Evolutionary conservation across 2,888 invertebrate species (phyloP), one percentile per base, ranked within the genome.

Genomic region (Nomada goodeniana): DNA sequence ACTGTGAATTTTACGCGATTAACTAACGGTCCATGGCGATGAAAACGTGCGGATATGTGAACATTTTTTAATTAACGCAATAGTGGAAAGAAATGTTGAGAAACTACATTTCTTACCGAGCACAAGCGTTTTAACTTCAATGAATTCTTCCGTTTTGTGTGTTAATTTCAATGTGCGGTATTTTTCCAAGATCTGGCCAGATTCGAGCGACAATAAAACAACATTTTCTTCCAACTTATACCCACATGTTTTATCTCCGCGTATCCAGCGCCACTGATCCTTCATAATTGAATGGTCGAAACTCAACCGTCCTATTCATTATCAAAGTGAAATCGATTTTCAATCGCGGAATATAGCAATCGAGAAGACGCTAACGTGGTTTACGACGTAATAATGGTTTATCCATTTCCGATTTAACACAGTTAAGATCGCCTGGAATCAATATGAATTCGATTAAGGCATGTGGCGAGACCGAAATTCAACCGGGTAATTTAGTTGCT

Each of bases 381-480:
- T 61, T 65, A 57, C 52, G 53, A 23, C 15, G 44, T 67, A 78
- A 65, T 67, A 74, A 78, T 36, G 44, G 53, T 78, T 75, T 53
- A 77, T 61, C 67, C 61, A 61, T 59, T 61, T 69, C 55, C 78
- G 68, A 59, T 64, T 50, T 63, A 79, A 79, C 76, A 13, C 50
- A 42, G 69, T 79, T 76, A 61, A 69, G 76, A 80, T 72, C 79
- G 23, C n/a, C 44, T 23, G 15, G 72, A 77, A 68, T 80, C 80
- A 61, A 71, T 77, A 77, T 67, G 44, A 63, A 72, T 63, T 72
- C 72, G 78, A 73, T 80, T 68, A 68, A 55, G 42, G 69, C 23
- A 57, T 47, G 65, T 13, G 57, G n/a, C 29, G 67, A 36, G 15
- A 60, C 63, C 52, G 53, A 72, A 68, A 68, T 63, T 68, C 68